These are phyloP conservation scores for Narcine bancroftii DNA, from an alignment of 2,113 vertebrate species.

Conservation along the genomic window DNA sequence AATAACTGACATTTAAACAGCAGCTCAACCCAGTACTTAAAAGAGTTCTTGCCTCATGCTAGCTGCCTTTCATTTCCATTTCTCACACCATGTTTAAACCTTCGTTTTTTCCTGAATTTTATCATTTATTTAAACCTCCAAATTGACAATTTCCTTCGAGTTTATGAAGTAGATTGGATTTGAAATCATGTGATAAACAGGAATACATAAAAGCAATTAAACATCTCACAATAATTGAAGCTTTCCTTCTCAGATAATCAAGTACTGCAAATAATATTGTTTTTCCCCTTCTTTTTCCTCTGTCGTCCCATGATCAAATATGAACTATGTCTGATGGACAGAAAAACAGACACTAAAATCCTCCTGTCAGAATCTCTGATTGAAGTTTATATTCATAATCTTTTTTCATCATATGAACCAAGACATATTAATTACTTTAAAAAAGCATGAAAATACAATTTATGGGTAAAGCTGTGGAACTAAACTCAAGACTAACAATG, in stretches of 20 bases:
- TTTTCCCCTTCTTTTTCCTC: background rate
- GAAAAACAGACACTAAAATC: background rate
- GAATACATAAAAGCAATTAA: background rate
- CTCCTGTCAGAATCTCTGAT: background rate
- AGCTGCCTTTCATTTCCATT: background rate
- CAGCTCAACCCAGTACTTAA: background rate
- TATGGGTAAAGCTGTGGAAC: background rate
- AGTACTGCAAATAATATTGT: no score
- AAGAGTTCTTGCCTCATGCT: background rate
- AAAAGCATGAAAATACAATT: background rate
- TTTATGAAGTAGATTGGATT: background rate
- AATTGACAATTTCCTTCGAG: background rate
- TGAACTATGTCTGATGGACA: background rate
- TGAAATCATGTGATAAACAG: background rate
- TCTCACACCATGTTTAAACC: no score
- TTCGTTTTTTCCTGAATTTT: background rate
- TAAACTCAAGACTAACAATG: background rate
- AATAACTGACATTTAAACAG: conserved; percentile 30
- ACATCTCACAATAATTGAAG: background rate
- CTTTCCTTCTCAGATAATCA: background rate
- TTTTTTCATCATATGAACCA: background rate
- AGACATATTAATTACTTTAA: background rate
- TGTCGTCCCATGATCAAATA: background rate
- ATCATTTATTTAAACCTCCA: background rate
- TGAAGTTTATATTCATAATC: conserved; percentile 1